Percentiles rank a stretch among this genome's conserved stretches.
These are phyloP conservation scores for Pluvianellus socialis DNA, from an alignment of 2,113 vertebrate species.

Conservation along the genomic window DNA sequence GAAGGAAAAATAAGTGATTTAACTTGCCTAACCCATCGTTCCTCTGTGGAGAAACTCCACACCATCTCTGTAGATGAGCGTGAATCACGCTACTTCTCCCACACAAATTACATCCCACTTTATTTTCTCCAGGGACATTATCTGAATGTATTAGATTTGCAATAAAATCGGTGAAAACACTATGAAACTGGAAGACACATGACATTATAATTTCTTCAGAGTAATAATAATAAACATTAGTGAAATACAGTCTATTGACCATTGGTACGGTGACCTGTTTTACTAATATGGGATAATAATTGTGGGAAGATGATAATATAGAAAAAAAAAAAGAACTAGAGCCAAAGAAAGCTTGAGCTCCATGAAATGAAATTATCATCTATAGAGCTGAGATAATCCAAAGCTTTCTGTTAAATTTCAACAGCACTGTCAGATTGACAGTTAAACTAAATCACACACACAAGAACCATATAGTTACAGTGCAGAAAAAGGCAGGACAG, in stretches of 20 bases:
- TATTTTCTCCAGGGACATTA: neutral
- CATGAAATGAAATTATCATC: neutral
- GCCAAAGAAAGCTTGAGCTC: slow-evolving; percentile 27
- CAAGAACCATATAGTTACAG: neutral
- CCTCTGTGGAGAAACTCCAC: neutral
- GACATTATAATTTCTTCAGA: neutral
- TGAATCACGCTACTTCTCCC: neutral
- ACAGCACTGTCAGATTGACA: slow-evolving; percentile 13
- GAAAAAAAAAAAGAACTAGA: neutral
- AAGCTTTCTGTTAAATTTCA: slow-evolving; percentile 45
- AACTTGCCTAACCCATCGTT: neutral
- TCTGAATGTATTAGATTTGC: neutral
- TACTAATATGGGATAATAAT: neutral
- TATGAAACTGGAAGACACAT: neutral
- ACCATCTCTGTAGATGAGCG: neutral
- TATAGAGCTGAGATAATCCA: neutral
- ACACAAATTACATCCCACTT: neutral
- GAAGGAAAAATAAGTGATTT: neutral
- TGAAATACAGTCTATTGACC: neutral
- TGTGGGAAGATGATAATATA: neutral
- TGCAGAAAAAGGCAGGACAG: neutral
- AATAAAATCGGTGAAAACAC: neutral
- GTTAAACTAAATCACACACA: slow-evolving; percentile 15
- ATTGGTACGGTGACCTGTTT: neutral
- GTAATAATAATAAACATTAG: neutral